These are phyloP conservation scores for Cossypha dichroa DNA, from an alignment of 2,797 vertebrate genomes.

Conservation along the genomic window DNA sequence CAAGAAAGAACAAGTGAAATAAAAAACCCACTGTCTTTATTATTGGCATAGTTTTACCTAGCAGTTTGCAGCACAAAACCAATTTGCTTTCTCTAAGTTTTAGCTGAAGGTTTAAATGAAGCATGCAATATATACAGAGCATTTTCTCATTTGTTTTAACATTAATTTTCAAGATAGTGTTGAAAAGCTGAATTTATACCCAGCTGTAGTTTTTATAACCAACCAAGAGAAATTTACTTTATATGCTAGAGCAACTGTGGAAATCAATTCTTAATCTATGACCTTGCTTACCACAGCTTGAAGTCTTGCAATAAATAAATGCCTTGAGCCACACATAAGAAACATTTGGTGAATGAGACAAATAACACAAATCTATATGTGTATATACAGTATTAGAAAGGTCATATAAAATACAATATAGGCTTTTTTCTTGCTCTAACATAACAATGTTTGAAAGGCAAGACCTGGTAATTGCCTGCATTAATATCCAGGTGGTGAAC, in stretches of 20 bases:
- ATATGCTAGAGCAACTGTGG: conserved; percentile 22
- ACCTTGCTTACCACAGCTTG: conserved; percentile 55
- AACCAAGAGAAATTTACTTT: conserved; percentile 47
- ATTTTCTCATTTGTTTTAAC: conserved; percentile 4
- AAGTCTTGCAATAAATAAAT: conserved; percentile 46
- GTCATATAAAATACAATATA: conserved; percentile 51
- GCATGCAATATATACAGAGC: background rate
- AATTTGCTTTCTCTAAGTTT: background rate
- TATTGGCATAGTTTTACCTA: background rate
- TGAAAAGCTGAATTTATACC: conserved; percentile 33
- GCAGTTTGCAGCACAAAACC: background rate
- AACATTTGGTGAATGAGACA: conserved; percentile 12
- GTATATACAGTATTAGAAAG: conserved; percentile 49
- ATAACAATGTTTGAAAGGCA: conserved; percentile 27
- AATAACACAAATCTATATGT: conserved; percentile 54
- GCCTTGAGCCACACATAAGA: conserved; percentile 45
- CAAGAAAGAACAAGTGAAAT: background rate
- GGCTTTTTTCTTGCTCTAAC: conserved; percentile 32
- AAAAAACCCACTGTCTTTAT: too few species aligned
- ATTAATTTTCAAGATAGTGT: background rate
- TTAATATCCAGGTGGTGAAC: conserved; percentile 23
- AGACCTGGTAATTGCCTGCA: conserved; percentile 32
- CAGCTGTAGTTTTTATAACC: background rate
- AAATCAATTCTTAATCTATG: conserved; percentile 55
- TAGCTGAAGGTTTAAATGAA: background rate